Conservation (phyloP, 2,888 invertebrate species). For the Andrena marginata region DNA sequence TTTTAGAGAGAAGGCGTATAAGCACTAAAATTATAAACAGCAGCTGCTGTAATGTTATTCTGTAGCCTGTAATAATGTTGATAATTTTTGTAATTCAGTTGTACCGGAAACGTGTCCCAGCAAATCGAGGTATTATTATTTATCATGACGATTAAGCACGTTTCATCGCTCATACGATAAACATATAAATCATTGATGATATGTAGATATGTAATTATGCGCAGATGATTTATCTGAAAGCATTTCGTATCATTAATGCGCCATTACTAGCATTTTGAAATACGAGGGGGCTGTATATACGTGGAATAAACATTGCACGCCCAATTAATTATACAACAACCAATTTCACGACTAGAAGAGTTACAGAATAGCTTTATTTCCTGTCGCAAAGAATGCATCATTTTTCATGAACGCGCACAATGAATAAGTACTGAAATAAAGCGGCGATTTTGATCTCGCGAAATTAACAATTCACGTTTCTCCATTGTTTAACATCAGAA, state of each 20-base stretch:
- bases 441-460: constrained; percentile 27
- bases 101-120: neutral
- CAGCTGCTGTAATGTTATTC: no score
- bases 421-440: neutral
- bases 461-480: constrained; percentile 19
- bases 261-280: neutral
- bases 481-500: neutral
- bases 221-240: neutral
- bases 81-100: no score
- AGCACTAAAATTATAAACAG: no score
- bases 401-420: constrained; percentile 9
- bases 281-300: neutral
- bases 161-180: neutral
- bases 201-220: neutral
- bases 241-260: neutral
- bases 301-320: neutral
- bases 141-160: neutral
- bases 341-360: constrained; percentile 4
- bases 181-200: constrained; percentile 3
- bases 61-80: no score
- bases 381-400: neutral
- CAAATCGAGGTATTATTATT: neutral
- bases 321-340: constrained; percentile 10
- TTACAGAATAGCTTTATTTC: constrained; percentile 14
- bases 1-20: no score